These are phyloP conservation scores for Euglossa dilemma DNA, from an alignment of 1,140 invertebrate species.

Conservation along the genomic window DNA sequence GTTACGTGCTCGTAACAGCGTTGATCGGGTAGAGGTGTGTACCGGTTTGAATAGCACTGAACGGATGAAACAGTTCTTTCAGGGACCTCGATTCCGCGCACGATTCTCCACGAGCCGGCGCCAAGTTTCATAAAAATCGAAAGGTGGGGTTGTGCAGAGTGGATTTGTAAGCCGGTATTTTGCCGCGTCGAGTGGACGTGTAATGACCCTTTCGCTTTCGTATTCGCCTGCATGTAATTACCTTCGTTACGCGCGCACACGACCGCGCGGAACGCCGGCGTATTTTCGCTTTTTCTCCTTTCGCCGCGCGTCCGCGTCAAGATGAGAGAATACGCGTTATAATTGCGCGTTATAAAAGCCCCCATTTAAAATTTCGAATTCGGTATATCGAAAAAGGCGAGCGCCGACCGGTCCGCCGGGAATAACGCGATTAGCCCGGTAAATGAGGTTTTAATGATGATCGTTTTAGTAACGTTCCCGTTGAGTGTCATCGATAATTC, in stretches of 20 bases:
- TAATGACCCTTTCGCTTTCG: constrained; percentile 50
- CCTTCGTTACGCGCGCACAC: constrained; percentile 44
- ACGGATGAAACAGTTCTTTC: background rate
- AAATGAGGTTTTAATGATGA: constrained; percentile 48
- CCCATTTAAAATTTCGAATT: constrained; percentile 45
- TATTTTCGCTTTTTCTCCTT: constrained; percentile 30
- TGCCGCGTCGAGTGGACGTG: constrained; percentile 4
- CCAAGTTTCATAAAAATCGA: background rate
- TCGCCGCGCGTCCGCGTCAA: constrained; percentile 18
- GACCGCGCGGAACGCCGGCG: background rate
- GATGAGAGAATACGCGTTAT: constrained; percentile 47
- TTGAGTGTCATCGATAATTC: constrained; percentile 26
- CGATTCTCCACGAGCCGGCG: background rate
- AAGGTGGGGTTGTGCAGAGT: background rate
- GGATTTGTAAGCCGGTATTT: constrained; percentile 35
- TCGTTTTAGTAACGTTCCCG: constrained; percentile 38
- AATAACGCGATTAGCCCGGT: constrained; percentile 30
- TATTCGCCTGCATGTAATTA: constrained; percentile 57
- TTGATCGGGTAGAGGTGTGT: background rate
- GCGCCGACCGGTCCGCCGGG: background rate
- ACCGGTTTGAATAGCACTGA: background rate
- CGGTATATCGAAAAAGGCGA: constrained; percentile 42
- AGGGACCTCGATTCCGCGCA: background rate
- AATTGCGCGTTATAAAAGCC: constrained; percentile 49
- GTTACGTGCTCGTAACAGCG: background rate